Percentiles rank a stretch among this genome's conserved stretches.
Conservation (phyloP, 2,797 vertebrate genomes). For the Phoxinus dragarum region DNA sequence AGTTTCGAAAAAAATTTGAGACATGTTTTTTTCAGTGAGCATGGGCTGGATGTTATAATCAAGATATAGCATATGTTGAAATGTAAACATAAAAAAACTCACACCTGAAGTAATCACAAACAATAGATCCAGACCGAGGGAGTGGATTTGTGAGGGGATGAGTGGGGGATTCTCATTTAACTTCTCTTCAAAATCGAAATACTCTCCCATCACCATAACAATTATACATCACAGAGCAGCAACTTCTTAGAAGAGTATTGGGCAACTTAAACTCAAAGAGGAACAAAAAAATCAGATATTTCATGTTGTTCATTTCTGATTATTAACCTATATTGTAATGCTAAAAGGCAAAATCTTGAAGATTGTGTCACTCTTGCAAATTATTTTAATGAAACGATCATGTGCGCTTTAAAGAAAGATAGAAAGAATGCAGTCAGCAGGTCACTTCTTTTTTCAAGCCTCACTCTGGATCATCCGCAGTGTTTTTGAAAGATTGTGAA, state of each 20-base stretch:
- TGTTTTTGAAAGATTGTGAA: constrained; percentile 61
- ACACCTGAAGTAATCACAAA: background rate
- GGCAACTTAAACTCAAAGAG: background rate
- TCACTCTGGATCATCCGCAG: constrained; percentile 17
- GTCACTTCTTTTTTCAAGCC: constrained; percentile 53
- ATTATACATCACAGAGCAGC: background rate
- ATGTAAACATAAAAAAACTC: background rate
- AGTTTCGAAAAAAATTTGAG: background rate
- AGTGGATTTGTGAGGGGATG: background rate
- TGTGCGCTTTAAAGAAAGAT: constrained; percentile 8
- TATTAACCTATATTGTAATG: background rate
- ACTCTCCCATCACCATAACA: background rate
- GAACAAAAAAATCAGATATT: background rate
- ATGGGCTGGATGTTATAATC: background rate
- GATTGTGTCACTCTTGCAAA: constrained; percentile 31
- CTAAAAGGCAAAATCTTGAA: constrained; percentile 15
- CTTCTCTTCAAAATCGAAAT: constrained; percentile 22
- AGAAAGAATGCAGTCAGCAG: constrained; percentile 28
- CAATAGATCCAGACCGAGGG: background rate
- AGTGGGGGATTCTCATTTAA: background rate
- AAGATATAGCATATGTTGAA: background rate
- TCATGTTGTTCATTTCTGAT: background rate
- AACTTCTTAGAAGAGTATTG: background rate
- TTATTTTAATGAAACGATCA: constrained; percentile 22
- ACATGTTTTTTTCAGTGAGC: background rate